phyloP scores from a whole-genome alignment of 2,797 vertebrate genomes.

The Jordanella pulchra region DNA sequence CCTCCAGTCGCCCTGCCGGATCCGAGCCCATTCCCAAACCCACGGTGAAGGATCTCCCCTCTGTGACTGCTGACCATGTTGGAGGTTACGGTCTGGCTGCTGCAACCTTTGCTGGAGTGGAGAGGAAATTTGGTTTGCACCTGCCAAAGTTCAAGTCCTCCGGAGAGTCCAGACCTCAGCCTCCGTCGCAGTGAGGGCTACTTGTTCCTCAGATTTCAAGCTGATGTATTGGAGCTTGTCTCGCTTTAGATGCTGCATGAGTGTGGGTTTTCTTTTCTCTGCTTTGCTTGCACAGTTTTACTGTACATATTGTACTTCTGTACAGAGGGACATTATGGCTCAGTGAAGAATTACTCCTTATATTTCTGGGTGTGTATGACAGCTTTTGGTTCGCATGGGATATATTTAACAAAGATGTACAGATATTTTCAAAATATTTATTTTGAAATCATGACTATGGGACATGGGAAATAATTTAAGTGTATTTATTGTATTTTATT shows the following conservation, averaged over 20 bases:
- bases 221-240: slow-evolving; percentile 63
- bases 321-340: slow-evolving; percentile 86
- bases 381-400: slow-evolving; percentile 60
- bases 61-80: slow-evolving; percentile 86
- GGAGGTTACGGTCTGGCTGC: slow-evolving; percentile 92
- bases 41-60: slow-evolving; percentile 82
- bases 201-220: slow-evolving; percentile 69
- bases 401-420: slow-evolving; percentile 86
- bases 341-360: slow-evolving; percentile 60
- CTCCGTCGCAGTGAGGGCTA: slow-evolving; percentile 60
- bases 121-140: slow-evolving; percentile 95
- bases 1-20: slow-evolving; percentile 85
- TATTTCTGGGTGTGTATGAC: slow-evolving; percentile 43
- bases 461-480: slow-evolving; percentile 74
- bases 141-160: slow-evolving; percentile 90
- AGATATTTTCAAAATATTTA: slow-evolving; percentile 89
- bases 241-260: slow-evolving; percentile 82
- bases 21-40: slow-evolving; percentile 83
- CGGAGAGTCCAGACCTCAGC: slow-evolving; percentile 43
- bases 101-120: slow-evolving; percentile 91
- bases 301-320: slow-evolving; percentile 95
- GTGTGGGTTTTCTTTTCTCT: slow-evolving; percentile 78
- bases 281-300: slow-evolving; percentile 84
- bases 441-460: slow-evolving; percentile 81
- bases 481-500: slow-evolving; percentile 83